Evolutionary conservation across 2,797 vertebrate genomes (phyloP).

Genomic region (Setipinna tenuifilis): DNA sequence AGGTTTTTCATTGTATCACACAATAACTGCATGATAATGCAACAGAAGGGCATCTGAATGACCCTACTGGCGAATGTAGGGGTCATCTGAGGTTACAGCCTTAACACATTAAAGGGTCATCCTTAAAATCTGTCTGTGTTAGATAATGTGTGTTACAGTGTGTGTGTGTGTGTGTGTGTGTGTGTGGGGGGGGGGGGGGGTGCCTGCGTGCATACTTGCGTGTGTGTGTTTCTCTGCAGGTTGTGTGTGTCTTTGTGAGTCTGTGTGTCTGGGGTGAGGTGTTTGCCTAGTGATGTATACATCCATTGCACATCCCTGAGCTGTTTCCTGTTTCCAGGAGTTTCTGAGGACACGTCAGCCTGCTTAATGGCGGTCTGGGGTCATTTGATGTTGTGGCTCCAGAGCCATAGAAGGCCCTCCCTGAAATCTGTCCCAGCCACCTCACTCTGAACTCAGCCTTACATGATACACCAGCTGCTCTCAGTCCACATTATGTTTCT

Average conservation of each 20-base stretch:
- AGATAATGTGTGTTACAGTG: too few species aligned
- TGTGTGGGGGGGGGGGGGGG: too few species aligned
- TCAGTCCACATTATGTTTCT: neutral
- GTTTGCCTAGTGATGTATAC: neutral
- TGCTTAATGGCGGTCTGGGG: neutral
- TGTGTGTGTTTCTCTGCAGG: too few species aligned
- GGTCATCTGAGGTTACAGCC: too few species aligned
- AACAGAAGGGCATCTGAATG: neutral
- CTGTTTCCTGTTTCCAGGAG: neutral
- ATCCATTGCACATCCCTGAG: neutral
- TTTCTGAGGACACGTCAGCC: neutral
- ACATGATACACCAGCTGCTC: constrained; percentile 10
- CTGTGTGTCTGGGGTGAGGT: too few species aligned
- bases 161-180: too few species aligned
- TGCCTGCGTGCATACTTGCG: too few species aligned
- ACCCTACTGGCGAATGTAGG: neutral
- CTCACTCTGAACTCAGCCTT: neutral
- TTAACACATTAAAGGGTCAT: too few species aligned
- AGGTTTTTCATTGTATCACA: neutral
- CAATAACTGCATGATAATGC: neutral
- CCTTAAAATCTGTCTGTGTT: too few species aligned
- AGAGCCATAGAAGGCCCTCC: neutral
- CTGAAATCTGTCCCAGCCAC: neutral
- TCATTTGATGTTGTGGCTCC: neutral
- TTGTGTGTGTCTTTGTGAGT: too few species aligned